Base-by-base conservation (phyloP, 2,888 invertebrate species). In the Aleiodes alternator region DNA sequence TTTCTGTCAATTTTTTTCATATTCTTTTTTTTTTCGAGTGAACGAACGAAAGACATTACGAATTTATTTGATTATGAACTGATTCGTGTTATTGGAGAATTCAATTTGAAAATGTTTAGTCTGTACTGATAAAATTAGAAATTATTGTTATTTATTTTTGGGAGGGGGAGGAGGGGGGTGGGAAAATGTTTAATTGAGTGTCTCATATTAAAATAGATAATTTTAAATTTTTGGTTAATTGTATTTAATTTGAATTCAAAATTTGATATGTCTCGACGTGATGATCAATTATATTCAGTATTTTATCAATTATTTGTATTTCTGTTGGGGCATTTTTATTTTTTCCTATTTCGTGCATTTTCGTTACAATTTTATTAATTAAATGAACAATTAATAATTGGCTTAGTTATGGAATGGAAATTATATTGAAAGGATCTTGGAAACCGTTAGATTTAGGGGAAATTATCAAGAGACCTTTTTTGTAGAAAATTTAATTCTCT, bases 121-220 rank as follows among this genome's bases (percentile, higher is more conserved):
- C 38, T 61, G 38, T 14, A 61, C 4, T 38, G 61, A 38, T 38
- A 23, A 23, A 61, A 34, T 61, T 61, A 38, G 34, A n/a, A 38
- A n/a, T 43, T 43, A 43, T 43, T 43, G 1, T 9, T 7, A 43
- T 43, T 7, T 9, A 9, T 43, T 43, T 43, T 43, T 8, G 59
- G 34, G 9, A 1, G 57, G 31, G 16, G 12, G 8, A 4, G 14
- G 8, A 16, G 23, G 23, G 23, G 23, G 23, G 23, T 23, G 23
- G 23, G 23, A 2, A 23, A 23, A 23, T 23, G 23, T 43, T 64
- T 16, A 43, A 64, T 48, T 48, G 14, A 43, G 16, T 43, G 38
- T 61, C 48, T 48, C 9, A 23, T 64, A 64, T 48, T 64, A 48
- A 29, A 43, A 48, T 43, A 43, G 43, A 64, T 61, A 38, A 31